phyloP scores from a whole-genome alignment of 1,140 invertebrate species.

The Papilio dardanus region DNA sequence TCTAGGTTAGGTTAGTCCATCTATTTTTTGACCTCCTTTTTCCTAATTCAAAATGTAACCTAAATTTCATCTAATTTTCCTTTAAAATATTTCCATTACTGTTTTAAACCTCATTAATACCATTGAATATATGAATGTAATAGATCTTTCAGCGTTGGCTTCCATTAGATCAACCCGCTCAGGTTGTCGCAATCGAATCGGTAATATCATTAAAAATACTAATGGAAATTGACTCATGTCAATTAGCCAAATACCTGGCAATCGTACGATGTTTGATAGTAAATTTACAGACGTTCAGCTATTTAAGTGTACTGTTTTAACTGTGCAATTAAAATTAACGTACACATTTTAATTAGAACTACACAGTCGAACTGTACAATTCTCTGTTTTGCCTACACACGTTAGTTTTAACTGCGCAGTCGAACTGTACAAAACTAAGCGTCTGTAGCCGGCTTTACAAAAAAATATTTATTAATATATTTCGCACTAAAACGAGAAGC shows the following conservation, averaged over 20 bases:
- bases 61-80: neutral
- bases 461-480: neutral
- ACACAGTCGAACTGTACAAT: too few relatives aligned
- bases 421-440: too few relatives aligned
- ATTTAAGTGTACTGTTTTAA: too few relatives aligned
- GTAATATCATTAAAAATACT: slow-evolving; percentile 8
- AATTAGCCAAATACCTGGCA: neutral
- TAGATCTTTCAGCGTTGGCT: neutral
- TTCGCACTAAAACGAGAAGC: neutral
- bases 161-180: neutral
- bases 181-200: neutral
- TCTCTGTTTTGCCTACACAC: too few relatives aligned
- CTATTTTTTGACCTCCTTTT: too few relatives aligned
- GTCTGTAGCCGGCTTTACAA: too few relatives aligned
- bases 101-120: neutral
- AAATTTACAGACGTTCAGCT: too few relatives aligned
- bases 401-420: too few relatives aligned
- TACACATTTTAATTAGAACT: too few relatives aligned
- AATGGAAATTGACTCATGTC: slow-evolving; percentile 5
- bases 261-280: neutral
- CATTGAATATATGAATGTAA: neutral
- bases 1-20: too few relatives aligned
- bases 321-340: too few relatives aligned
- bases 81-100: neutral
- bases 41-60: neutral